These are phyloP conservation scores for Alaudala cheleensis DNA, from an alignment of 2,113 vertebrate species.

Conservation along the genomic window DNA sequence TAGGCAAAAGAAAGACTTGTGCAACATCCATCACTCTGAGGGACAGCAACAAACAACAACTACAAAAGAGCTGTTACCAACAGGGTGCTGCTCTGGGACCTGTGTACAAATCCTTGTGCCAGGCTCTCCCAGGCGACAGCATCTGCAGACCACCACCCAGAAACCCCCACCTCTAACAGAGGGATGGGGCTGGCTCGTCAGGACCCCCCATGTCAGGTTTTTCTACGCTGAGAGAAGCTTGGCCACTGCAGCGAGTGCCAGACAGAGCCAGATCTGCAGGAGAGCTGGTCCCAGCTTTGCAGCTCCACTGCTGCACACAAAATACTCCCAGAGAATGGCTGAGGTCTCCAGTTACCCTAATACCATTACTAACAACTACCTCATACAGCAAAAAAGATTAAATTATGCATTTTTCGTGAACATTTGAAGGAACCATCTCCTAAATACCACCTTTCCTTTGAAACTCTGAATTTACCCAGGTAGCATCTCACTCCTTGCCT, in stretches of 20 bases:
- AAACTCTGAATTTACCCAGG: neutral
- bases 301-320: neutral
- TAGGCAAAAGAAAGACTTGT: neutral
- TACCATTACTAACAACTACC: neutral
- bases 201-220: accelerated
- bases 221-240: neutral
- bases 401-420: neutral
- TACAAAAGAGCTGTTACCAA: neutral
- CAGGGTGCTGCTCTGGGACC: neutral
- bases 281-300: accelerated
- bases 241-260: neutral
- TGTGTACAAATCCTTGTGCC: accelerated
- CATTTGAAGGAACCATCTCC: neutral
- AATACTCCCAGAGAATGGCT: neutral
- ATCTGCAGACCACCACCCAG: neutral
- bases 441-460: neutral
- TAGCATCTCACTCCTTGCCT: neutral
- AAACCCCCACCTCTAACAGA: neutral
- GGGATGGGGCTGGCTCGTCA: neutral
- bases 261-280: neutral
- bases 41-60: accelerated
- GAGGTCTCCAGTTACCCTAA: neutral
- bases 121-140: neutral
- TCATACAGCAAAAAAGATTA: neutral
- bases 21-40: neutral